Conservation (phyloP, 2,797 vertebrate genomes). For the Tamandua tetradactyla region DNA sequence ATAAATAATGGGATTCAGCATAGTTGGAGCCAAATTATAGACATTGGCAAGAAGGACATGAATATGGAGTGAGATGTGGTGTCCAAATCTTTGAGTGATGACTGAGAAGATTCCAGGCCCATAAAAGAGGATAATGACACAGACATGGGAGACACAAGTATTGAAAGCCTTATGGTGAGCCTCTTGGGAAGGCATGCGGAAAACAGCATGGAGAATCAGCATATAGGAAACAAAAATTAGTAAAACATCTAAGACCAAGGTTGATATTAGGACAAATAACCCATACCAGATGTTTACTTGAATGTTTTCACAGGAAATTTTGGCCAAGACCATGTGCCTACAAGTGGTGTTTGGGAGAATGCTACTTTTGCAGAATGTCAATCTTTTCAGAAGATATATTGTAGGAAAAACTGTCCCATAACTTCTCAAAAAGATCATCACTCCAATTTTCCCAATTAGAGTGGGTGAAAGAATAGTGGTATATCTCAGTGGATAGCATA, state of each 20-base stretch:
- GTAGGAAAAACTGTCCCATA: neutral
- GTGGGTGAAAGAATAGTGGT: neutral
- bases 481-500: conserved; percentile 50
- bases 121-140: conserved; percentile 61
- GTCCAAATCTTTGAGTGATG: conserved; percentile 28
- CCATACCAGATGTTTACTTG: conserved; percentile 50
- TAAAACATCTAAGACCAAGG: neutral
- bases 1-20: conserved; percentile 58
- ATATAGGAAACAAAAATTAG: conserved; percentile 45
- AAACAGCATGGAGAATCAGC: conserved; percentile 2
- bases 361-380: conserved; percentile 36
- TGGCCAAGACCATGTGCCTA: conserved; percentile 38
- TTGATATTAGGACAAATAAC: neutral
- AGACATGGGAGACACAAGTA: conserved; percentile 54
- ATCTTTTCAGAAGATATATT: conserved; percentile 41
- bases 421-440: neutral
- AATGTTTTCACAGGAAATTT: conserved; percentile 46
- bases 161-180: conserved; percentile 52
- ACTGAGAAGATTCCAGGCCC: conserved; percentile 48
- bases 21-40: conserved; percentile 16
- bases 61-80: neutral
- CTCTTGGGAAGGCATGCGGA: neutral
- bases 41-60: neutral
- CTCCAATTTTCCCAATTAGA: neutral
- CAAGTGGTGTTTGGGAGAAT: conserved; percentile 21